Percentiles rank a stretch among this genome's conserved stretches.
Evolutionary conservation across 2,113 vertebrate genomes (phyloP).

Genomic region (Xyrauchen texanus): DNA sequence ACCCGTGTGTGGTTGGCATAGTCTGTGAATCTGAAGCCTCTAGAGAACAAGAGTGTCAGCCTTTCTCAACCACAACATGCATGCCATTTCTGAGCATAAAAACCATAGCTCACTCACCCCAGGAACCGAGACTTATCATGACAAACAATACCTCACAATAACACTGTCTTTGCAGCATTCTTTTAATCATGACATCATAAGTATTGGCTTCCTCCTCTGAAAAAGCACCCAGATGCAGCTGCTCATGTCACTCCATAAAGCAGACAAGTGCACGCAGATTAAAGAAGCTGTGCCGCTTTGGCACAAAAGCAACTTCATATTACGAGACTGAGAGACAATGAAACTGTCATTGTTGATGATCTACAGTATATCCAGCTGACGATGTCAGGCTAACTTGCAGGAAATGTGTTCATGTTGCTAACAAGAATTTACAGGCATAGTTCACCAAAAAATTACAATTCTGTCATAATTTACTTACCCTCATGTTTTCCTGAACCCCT

Average conservation of each 20-base stretch:
- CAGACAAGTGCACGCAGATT: conserved; percentile 18
- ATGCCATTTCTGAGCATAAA: conserved; percentile 51
- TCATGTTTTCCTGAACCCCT: too few species aligned
- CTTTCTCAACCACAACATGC: conserved; percentile 51
- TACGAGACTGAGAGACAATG: conserved; percentile 42
- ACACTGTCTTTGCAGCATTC: conserved; percentile 17
- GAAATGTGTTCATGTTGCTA: conserved; percentile 13
- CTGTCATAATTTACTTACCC: too few species aligned
- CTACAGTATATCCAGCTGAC: conserved; percentile 31
- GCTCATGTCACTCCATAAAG: conserved; percentile 44
- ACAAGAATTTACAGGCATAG: background rate
- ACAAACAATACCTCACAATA: conserved; percentile 43
- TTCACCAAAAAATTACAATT: too few species aligned
- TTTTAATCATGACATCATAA: conserved; percentile 51
- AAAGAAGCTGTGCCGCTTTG: conserved; percentile 13
- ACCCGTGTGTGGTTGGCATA: conserved; percentile 45
- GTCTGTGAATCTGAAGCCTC: conserved; percentile 39
- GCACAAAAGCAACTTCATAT: conserved; percentile 9
- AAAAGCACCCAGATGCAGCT: conserved; percentile 47
- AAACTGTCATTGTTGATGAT: conserved; percentile 41
- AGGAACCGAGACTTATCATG: conserved; percentile 34
- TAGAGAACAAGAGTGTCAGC: conserved; percentile 37
- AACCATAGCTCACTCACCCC: conserved; percentile 36
- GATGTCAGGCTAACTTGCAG: background rate
- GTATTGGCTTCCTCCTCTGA: conserved; percentile 34